A percentile compares a stretch with the other conserved stretches of the same genome.
Conservation (phyloP, 2,113 vertebrate genomes). For the Tor tambroides region DNA sequence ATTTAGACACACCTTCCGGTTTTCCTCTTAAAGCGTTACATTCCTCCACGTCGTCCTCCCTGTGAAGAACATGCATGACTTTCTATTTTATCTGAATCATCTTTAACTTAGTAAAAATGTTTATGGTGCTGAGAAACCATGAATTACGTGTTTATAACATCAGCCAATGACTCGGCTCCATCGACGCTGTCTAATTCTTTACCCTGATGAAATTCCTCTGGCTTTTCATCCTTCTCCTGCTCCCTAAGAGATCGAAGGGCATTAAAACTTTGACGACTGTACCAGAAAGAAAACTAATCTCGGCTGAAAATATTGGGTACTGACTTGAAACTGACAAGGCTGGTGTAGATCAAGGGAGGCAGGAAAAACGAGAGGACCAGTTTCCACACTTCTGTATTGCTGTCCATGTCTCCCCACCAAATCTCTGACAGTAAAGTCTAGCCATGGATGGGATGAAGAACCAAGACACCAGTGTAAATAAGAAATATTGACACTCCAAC, state of each 20-base stretch:
- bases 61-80: slow-evolving; percentile 43
- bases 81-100: neutral
- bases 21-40: slow-evolving; percentile 48
- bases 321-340: slow-evolving; percentile 83
- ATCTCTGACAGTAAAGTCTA: slow-evolving; percentile 85
- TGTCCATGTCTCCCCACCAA: slow-evolving; percentile 89
- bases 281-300: neutral
- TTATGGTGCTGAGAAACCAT: neutral
- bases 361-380: slow-evolving; percentile 80
- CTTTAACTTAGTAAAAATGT: neutral
- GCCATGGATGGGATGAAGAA: neutral
- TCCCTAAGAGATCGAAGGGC: slow-evolving; percentile 57
- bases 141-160: slow-evolving; percentile 63
- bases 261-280: neutral
- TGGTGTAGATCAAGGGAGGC: slow-evolving; percentile 82
- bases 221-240: slow-evolving; percentile 59
- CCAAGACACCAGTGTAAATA: neutral
- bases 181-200: slow-evolving; percentile 63
- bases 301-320: neutral
- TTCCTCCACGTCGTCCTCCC: slow-evolving; percentile 70
- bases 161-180: slow-evolving; percentile 59
- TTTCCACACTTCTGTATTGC: slow-evolving; percentile 79
- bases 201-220: neutral
- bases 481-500: neutral
- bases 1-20: slow-evolving; percentile 56